A percentile compares a stretch with the other conserved stretches of the same genome.
These are phyloP conservation scores for Ariopsis seemanni DNA, from an alignment of 2,113 vertebrate species.

Conservation along the genomic window DNA sequence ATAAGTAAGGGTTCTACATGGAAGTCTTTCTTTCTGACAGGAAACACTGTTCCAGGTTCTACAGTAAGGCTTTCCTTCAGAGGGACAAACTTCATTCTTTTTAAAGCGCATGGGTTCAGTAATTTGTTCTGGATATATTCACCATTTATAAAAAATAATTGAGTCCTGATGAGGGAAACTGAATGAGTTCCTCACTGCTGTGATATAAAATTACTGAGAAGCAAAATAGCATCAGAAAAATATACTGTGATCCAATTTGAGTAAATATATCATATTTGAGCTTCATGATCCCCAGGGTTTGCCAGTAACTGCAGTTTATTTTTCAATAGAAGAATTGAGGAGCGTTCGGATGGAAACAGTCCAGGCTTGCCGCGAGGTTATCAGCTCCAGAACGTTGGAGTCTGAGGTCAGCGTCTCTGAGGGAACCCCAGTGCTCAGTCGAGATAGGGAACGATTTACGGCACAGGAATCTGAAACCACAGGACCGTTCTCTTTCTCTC, in stretches of 20 bases:
- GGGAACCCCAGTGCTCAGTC: slow-evolving; percentile 59
- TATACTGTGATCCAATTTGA: neutral
- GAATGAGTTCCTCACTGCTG: neutral
- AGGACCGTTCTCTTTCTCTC: slow-evolving; percentile 17
- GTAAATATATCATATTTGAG: neutral
- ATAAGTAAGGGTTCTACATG: neutral
- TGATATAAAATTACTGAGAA: neutral
- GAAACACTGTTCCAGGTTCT: neutral
- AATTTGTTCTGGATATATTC: too few relatives aligned
- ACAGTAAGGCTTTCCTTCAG: neutral
- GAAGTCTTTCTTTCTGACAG: neutral
- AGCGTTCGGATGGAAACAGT: neutral
- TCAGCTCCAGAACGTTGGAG: neutral
- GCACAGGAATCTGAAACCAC: slow-evolving; percentile 35
- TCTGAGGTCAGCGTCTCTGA: slow-evolving; percentile 28
- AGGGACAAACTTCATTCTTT: neutral
- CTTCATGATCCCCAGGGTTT: neutral
- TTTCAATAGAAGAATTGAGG: neutral
- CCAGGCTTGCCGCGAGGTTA: neutral
- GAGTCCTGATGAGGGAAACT: neutral
- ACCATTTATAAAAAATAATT: neutral
- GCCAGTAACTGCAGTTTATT: neutral
- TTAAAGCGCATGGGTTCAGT: too few relatives aligned
- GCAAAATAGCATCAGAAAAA: neutral
- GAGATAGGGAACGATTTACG: slow-evolving; percentile 61